These are phyloP conservation scores for Lepus americanus DNA, from an alignment of 2,113 vertebrate genomes.

Conservation along the genomic window DNA sequence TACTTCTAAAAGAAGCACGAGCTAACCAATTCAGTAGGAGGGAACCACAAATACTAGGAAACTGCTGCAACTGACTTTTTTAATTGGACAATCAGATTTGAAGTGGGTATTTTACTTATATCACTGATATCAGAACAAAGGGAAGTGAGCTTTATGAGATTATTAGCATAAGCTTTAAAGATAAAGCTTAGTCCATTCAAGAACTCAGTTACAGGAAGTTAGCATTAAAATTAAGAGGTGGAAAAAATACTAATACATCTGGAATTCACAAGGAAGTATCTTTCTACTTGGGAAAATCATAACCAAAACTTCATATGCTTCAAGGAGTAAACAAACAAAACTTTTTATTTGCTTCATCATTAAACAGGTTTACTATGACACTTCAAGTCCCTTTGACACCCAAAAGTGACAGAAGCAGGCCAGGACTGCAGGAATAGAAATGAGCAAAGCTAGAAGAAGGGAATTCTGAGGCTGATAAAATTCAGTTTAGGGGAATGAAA, in stretches of 20 bases:
- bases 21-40: background rate
- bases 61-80: slow-evolving; percentile 36
- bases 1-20: slow-evolving; percentile 27
- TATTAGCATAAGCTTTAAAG: slow-evolving; percentile 24
- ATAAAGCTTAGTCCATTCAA: slow-evolving; percentile 15
- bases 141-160: background rate
- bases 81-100: slow-evolving; percentile 45
- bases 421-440: slow-evolving; percentile 36
- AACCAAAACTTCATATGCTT: slow-evolving; percentile 39
- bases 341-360: slow-evolving; percentile 40
- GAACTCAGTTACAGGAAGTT: slow-evolving; percentile 23
- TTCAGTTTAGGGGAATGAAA: background rate
- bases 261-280: slow-evolving; percentile 27
- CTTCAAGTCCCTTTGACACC: background rate
- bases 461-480: background rate
- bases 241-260: slow-evolving; percentile 24
- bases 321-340: slow-evolving; percentile 29
- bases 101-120: slow-evolving; percentile 22
- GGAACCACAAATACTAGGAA: background rate
- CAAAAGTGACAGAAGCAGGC: background rate
- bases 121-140: slow-evolving; percentile 8
- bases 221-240: slow-evolving; percentile 4
- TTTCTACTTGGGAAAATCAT: slow-evolving; percentile 44
- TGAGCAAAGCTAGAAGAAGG: background rate
- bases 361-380: slow-evolving; percentile 35